A percentile compares a stretch with the other conserved stretches of the same genome.
Conservation (phyloP, 2,113 vertebrate species). For the Pao palembangensis region DNA sequence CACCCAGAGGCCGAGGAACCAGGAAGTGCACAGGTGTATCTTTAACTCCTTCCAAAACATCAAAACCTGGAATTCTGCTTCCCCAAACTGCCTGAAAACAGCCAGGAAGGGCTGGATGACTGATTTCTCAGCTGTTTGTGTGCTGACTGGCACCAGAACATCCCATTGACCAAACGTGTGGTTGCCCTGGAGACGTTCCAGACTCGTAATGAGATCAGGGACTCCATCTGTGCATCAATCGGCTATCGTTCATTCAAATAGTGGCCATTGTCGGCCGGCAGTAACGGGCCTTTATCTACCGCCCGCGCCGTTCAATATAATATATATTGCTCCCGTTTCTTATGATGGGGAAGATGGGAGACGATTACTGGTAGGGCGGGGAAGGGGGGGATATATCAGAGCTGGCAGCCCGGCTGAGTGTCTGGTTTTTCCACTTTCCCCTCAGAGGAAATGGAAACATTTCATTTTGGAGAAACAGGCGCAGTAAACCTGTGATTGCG, state of each 20-base stretch:
- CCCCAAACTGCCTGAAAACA: too few relatives aligned
- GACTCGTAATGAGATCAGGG: slow-evolving; percentile 48
- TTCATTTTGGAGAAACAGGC: slow-evolving; percentile 63
- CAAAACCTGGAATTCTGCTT: too few relatives aligned
- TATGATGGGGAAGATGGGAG: slow-evolving; percentile 42
- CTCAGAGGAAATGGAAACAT: slow-evolving; percentile 68
- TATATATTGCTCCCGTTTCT: slow-evolving; percentile 52
- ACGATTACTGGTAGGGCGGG: slow-evolving; percentile 47
- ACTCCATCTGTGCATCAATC: slow-evolving; percentile 61
- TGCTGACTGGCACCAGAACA: slow-evolving; percentile 22
- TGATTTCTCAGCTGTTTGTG: too few relatives aligned
- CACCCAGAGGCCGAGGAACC: slow-evolving; percentile 20
- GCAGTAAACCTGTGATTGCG: slow-evolving; percentile 62
- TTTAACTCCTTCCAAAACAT: too few relatives aligned
- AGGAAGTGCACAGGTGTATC: background rate
- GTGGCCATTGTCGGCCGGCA: slow-evolving; percentile 50
- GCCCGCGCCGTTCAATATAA: slow-evolving; percentile 46
- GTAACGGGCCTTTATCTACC: slow-evolving; percentile 45
- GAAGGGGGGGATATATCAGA: slow-evolving; percentile 37
- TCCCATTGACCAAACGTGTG: slow-evolving; percentile 44
- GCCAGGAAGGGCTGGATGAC: too few relatives aligned
- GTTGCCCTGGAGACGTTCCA: slow-evolving; percentile 38
- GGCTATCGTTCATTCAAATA: slow-evolving; percentile 55
- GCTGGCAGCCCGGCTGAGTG: slow-evolving; percentile 33
- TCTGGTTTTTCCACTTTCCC: slow-evolving; percentile 37